These are phyloP conservation scores for Dromaius novaehollandiae DNA, from an alignment of 2,113 vertebrate species.

Conservation along the genomic window DNA sequence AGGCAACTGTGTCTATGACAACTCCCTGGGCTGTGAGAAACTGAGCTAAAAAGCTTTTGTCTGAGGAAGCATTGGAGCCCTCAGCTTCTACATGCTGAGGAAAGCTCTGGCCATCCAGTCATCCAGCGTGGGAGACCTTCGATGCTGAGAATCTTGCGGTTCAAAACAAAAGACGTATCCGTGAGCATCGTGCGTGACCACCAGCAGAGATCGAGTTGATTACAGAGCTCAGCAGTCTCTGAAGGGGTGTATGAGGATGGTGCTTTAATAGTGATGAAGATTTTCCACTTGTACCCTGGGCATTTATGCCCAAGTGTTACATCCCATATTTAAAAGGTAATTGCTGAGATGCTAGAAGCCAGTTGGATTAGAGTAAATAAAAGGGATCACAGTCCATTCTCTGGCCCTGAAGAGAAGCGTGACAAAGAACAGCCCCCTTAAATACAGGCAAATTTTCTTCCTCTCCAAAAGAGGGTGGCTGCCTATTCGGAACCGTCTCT, in stretches of 20 bases:
- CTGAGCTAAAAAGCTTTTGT: too few species aligned
- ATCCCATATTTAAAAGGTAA: background rate
- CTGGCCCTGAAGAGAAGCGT: background rate
- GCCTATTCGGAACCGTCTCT: background rate
- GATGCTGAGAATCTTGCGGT: background rate
- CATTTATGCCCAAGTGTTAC: accelerated
- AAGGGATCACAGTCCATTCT: background rate
- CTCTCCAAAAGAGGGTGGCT: accelerated
- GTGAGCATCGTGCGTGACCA: background rate
- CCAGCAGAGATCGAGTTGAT: background rate
- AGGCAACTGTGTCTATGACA: too few species aligned
- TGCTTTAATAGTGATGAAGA: background rate
- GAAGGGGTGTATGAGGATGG: background rate
- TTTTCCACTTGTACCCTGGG: background rate
- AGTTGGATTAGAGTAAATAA: background rate
- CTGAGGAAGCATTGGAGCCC: too few species aligned
- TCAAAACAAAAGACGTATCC: background rate
- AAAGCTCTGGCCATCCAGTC: background rate
- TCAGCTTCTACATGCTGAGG: too few species aligned
- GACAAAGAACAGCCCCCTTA: background rate
- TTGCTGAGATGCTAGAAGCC: background rate
- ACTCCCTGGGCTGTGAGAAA: too few species aligned
- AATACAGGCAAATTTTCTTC: background rate
- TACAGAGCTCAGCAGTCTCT: background rate
- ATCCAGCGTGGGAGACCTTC: background rate